Base-by-base conservation (phyloP, 2,888 invertebrate genomes). In the Melipona bicolor region DNA sequence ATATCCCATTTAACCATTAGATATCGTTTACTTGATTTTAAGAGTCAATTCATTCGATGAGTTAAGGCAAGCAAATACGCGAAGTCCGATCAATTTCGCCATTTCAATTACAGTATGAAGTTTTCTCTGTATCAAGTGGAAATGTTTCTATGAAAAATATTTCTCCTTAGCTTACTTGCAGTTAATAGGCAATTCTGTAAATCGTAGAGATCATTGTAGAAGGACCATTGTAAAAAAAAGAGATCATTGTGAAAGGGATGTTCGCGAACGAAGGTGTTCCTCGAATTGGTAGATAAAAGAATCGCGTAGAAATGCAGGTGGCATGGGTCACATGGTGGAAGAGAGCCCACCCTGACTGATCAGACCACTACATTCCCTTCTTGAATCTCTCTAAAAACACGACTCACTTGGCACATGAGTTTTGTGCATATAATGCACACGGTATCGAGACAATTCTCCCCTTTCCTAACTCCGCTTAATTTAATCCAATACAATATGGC, bases 401-500 rank as follows among this genome's bases (percentile, higher is more conserved):
- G 94, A 92, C 79, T 94, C 94, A 94, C 94, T 94, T 94, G 94
- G 94, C 91, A 93, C 91, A 93, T 92, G 91, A 94, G 93, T 94
- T 92, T 87, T 87, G 90, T 88, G 91, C 91, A 89, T 91, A 92
- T 92, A 93, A 92, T 91, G 88, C 90, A 83, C 86, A 83, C 86
- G 88, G 89, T 90, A 87, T 88, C 86, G 79, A 87, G 86, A 90
- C 85, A 89, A 86, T 84, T 86, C 91, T 88, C 90, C 21, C 21
- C 52, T 19, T 21, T 32, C n/a, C 17, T 5, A n/a, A n/a, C 43
- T 27, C n/a, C 86, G 88, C 91, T 94, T 93, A 93, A 94, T 93
- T 94, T 94, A 94, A 94, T 94, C 93, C 93, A 94, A 93, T 93
- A 93, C 92, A 93, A 94, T 94, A 93, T 94, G 94, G 92, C 90